These are phyloP conservation scores for Notoglanidium macrostoma DNA, from an alignment of 2,797 vertebrate species.

Conservation along the genomic window DNA sequence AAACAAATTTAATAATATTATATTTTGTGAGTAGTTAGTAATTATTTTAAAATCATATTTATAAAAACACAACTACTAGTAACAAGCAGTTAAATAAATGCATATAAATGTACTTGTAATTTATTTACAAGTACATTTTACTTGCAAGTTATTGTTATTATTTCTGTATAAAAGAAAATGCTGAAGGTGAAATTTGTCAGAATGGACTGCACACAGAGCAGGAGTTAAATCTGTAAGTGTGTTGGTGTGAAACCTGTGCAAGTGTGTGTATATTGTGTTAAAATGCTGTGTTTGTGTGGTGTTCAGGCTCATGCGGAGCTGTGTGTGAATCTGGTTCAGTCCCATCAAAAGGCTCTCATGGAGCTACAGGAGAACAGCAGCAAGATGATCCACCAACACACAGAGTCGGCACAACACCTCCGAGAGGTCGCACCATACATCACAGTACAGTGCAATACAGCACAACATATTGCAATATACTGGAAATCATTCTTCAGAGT, in stretches of 20 bases:
- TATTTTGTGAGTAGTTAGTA: too few relatives aligned
- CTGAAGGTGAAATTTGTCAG: background rate
- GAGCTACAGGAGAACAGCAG: conserved; percentile 78
- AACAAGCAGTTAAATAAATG: background rate
- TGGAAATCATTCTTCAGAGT: background rate
- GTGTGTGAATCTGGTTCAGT: conserved; percentile 79
- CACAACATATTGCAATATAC: background rate
- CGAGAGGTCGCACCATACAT: conserved; percentile 74
- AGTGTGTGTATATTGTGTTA: background rate
- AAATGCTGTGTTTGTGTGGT: conserved; percentile 33
- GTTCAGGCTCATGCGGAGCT: conserved; percentile 82
- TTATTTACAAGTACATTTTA: background rate
- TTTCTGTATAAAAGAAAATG: background rate
- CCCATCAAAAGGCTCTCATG: conserved; percentile 78
- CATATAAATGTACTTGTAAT: background rate
- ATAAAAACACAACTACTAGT: background rate
- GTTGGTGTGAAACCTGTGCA: background rate
- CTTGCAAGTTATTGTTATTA: background rate
- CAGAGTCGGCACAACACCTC: conserved; percentile 81
- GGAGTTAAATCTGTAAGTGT: background rate
- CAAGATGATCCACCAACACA: conserved; percentile 85
- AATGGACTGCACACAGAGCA: background rate
- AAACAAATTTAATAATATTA: too few relatives aligned
- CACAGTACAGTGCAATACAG: background rate
- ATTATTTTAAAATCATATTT: background rate